Percentiles rank a stretch among this genome's conserved stretches.
phyloP scores from a whole-genome alignment of 1,140 invertebrate species.

The Plectrocnemia conspersa region DNA sequence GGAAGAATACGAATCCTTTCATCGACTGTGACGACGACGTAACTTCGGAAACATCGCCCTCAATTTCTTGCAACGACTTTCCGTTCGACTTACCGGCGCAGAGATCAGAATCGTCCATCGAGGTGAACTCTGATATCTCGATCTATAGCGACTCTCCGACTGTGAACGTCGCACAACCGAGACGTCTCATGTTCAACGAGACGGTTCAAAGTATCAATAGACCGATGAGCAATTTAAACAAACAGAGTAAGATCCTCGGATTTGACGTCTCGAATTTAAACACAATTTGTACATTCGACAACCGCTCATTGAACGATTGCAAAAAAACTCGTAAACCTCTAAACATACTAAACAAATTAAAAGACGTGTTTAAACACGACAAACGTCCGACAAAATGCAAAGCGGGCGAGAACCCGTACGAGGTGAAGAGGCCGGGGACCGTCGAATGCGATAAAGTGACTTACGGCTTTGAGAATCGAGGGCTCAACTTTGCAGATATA shows the following conservation, averaged over 20 bases:
- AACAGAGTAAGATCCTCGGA: slow-evolving; percentile 50
- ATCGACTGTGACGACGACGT: slow-evolving; percentile 30
- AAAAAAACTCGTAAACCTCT: slow-evolving; percentile 40
- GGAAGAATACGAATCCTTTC: slow-evolving; percentile 48
- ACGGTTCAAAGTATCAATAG: slow-evolving; percentile 21
- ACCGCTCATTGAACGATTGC: slow-evolving; percentile 12
- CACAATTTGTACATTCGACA: slow-evolving; percentile 44
- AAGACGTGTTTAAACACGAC: slow-evolving; percentile 48
- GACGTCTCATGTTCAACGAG: too few relatives aligned
- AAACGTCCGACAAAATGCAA: slow-evolving; percentile 39
- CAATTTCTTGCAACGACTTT: slow-evolving; percentile 23
- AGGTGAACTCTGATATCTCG: slow-evolving; percentile 23
- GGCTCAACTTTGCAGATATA: slow-evolving; percentile 47
- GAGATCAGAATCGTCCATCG: slow-evolving; percentile 34
- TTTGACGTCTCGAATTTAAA: slow-evolving; percentile 47
- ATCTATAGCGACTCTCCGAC: too few relatives aligned
- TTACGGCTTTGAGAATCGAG: slow-evolving; percentile 46
- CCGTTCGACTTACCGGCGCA: slow-evolving; percentile 29
- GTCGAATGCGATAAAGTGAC: slow-evolving; percentile 39
- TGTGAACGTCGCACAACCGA: too few relatives aligned
- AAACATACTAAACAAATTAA: slow-evolving; percentile 49
- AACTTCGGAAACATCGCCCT: background rate
- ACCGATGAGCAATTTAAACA: slow-evolving; percentile 38
- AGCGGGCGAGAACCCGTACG: slow-evolving; percentile 45
- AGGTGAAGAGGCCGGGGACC: slow-evolving; percentile 44